Evolutionary conservation across 2,888 invertebrate species (phyloP).

Genomic region (Chalcosyrphus nemorum): DNA sequence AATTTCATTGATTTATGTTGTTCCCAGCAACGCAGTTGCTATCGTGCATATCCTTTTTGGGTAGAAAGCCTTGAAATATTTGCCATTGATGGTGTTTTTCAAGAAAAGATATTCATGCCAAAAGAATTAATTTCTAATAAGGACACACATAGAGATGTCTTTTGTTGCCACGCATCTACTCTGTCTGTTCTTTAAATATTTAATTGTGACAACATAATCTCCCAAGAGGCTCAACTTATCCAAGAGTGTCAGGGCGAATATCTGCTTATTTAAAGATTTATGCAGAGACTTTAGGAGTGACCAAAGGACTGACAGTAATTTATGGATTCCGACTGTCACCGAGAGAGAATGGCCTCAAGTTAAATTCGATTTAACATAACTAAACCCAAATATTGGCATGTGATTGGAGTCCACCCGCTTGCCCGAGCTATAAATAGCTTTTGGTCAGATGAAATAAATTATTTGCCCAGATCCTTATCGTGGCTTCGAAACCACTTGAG

Average conservation of each 20-base stretch:
- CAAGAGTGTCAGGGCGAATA: neutral
- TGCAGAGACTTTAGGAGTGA: neutral
- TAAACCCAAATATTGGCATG: neutral
- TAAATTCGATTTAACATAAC: neutral
- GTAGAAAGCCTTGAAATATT: neutral
- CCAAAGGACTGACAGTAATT: conserved; percentile 7
- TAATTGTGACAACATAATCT: too few relatives aligned
- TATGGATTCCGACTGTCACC: conserved; percentile 16
- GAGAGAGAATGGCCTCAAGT: too few relatives aligned
- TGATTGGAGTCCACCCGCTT: neutral
- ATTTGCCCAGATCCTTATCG: too few relatives aligned
- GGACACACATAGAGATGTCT: too few relatives aligned
- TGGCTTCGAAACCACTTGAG: too few relatives aligned
- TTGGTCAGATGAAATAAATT: too few relatives aligned
- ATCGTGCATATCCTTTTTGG: neutral
- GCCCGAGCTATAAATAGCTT: too few relatives aligned
- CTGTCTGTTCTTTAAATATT: too few relatives aligned
- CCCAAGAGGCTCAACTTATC: neutral
- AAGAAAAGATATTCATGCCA: neutral
- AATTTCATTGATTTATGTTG: neutral
- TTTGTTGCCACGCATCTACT: too few relatives aligned
- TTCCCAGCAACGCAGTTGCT: neutral
- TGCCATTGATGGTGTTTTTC: neutral
- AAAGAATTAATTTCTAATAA: neutral
- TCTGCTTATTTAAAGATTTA: neutral